Evolutionary conservation across 2,888 invertebrate species (phyloP).

Genomic region (Nasonovia ribisnigri): DNA sequence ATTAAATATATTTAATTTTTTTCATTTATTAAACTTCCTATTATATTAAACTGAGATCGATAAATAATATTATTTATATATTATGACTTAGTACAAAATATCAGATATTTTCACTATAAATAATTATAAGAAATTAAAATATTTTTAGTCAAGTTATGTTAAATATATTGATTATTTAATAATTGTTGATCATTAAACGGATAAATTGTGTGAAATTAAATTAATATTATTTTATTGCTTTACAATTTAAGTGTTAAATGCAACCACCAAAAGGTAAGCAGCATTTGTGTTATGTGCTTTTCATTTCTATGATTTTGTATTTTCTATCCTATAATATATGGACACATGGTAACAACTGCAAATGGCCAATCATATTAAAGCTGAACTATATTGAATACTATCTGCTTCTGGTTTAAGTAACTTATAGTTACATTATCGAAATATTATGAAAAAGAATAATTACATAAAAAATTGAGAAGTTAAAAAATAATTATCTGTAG

Average conservation of each 20-base stretch:
- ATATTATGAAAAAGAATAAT: not conserved
- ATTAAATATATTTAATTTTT: not conserved
- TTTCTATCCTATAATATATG: not conserved
- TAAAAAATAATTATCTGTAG: not conserved
- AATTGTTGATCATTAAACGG: not conserved
- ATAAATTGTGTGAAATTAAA: conserved; percentile 3
- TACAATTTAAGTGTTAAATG: conserved; percentile 13
- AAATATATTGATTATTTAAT: not conserved
- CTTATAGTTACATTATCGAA: not conserved
- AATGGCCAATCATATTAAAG: not conserved
- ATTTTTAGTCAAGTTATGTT: not conserved
- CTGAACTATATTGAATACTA: not conserved
- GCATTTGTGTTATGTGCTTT: conserved; percentile 12
- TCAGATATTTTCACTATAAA: not conserved
- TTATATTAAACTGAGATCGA: not conserved
- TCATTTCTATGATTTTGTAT: not conserved
- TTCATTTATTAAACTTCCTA: not conserved
- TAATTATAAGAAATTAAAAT: no score
- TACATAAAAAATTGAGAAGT: not conserved
- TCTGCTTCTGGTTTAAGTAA: not conserved
- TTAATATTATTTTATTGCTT: conserved; percentile 5
- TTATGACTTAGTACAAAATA: not conserved
- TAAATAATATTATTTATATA: not conserved
- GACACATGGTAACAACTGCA: not conserved
- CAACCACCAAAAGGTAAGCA: conserved; percentile 47